Percentiles rank a stretch among this genome's conserved stretches.
These are phyloP conservation scores for Danio aesculapii DNA, from an alignment of 2,797 vertebrate genomes.

Conservation along the genomic window DNA sequence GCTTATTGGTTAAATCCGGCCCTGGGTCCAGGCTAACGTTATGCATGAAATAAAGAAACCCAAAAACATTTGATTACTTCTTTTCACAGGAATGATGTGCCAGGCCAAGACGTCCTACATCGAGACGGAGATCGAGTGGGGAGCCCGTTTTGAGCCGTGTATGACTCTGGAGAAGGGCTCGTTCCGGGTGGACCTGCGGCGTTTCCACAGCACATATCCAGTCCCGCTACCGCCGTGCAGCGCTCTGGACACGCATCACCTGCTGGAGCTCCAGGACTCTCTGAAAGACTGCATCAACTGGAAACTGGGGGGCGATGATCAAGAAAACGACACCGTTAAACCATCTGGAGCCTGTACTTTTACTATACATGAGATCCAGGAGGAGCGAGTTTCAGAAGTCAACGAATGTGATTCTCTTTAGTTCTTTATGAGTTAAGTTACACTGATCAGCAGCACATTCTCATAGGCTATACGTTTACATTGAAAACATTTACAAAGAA, in stretches of 20 bases:
- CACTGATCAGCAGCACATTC: no score
- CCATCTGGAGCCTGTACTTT: slow-evolving; percentile 31
- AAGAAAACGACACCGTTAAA: slow-evolving; percentile 43
- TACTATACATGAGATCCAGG: slow-evolving; percentile 46
- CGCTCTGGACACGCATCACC: slow-evolving; percentile 42
- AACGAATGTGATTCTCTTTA: slow-evolving; percentile 42
- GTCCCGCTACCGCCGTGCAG: slow-evolving; percentile 57
- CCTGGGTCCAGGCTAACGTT: background rate
- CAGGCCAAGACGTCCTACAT: slow-evolving; percentile 48
- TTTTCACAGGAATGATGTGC: slow-evolving; percentile 56
- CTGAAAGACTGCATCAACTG: background rate
- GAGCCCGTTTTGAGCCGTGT: slow-evolving; percentile 59
- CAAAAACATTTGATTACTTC: slow-evolving; percentile 44
- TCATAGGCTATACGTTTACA: no score
- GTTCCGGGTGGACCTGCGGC: slow-evolving; percentile 59
- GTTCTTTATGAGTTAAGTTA: background rate
- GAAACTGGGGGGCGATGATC: slow-evolving; percentile 28
- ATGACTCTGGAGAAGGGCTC: slow-evolving; percentile 60
- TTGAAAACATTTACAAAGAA: no score
- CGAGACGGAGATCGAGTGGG: slow-evolving; percentile 64
- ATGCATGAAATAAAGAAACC: no score
- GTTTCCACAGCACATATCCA: slow-evolving; percentile 61
- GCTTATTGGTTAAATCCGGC: no score
- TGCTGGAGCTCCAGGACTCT: slow-evolving; percentile 10
- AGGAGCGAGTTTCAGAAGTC: slow-evolving; percentile 32